Base-by-base conservation (phyloP, 1,140 invertebrate species). In the Alviniconcha marisindica region DNA sequence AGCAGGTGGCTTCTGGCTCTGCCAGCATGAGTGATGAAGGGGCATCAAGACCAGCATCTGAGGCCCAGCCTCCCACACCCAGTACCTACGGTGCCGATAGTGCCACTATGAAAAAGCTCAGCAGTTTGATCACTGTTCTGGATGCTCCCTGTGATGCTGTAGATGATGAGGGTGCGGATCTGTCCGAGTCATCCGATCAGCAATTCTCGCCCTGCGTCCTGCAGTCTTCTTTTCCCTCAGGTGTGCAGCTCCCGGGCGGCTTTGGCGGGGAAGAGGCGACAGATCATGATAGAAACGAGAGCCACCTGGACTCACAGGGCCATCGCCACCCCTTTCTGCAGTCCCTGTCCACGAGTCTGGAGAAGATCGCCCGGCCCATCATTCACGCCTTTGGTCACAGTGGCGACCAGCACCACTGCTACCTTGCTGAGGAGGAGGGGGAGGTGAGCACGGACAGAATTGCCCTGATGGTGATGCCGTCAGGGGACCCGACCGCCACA, bases 301-400 rank as follows among this genome's bases (percentile, higher is more conserved):
- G 18, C 21, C 33, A 71, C 33, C 15, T 15, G 0, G 69, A 71
- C 36, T 40, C 69, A 2, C 69, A 71, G 33, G 40, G 36, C 7
- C 69, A 71, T 24, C 69, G 36, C 14, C 38, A 69, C n/a, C 60
- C 10, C 21, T 40, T 56, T 12, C 10, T 63, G 3, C 44, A 69
- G 38, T 63, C 81, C 18, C 24, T 81, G 21, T 60, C 77, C 1
- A 40, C 69, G 28, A 78, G 74, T 38, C 33, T 83, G 14, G 79
- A 71, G n/a, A 81, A 85, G 42, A 63, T 85, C 48, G 33, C 79
- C 18, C 63, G 76, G 15, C 80, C 74, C 3, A 60, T 85, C 78
- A 48, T 82, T 21, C 60, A 63, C 14, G 44, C 54, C 5, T 71
- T 85, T 24, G 71, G 33, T 15, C 40, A 76, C 28, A 28, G 28